These are phyloP conservation scores for Pica pica DNA, from an alignment of 2,113 vertebrate species.

Conservation along the genomic window DNA sequence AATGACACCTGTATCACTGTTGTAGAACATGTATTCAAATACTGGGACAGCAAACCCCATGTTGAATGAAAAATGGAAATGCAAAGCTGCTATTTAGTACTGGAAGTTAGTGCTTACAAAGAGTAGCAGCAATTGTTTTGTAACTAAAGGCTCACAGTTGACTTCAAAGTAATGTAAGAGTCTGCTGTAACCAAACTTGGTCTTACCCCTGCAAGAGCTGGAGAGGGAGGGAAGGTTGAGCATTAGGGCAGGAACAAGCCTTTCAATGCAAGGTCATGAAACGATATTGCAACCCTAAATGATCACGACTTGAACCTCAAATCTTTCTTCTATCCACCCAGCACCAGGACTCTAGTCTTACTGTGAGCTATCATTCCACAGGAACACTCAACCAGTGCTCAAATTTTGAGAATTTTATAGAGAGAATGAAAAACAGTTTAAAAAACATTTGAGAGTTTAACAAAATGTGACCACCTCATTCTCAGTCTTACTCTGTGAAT, in stretches of 20 bases:
- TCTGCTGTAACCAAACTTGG: background rate
- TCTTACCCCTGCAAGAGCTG: background rate
- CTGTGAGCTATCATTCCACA: background rate
- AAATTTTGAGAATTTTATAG: background rate
- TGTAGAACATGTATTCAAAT: background rate
- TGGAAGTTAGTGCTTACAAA: background rate
- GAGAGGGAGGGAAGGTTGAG: background rate
- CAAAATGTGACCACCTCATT: background rate
- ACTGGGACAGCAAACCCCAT: background rate
- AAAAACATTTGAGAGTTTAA: background rate
- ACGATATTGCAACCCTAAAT: background rate
- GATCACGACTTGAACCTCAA: background rate
- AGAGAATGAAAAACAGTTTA: background rate
- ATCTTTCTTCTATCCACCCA: background rate
- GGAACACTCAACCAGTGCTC: background rate
- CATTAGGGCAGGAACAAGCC: background rate
- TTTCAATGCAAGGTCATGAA: background rate
- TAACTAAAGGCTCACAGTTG: background rate
- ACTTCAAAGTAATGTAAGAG: background rate
- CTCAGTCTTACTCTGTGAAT: background rate
- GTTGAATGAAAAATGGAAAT: background rate
- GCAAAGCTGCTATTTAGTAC: background rate
- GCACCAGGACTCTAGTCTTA: background rate
- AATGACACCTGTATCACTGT: background rate
- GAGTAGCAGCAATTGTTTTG: background rate